These are phyloP conservation scores for Mythimna loreyi DNA, from an alignment of 2,888 invertebrate genomes.

Conservation along the genomic window DNA sequence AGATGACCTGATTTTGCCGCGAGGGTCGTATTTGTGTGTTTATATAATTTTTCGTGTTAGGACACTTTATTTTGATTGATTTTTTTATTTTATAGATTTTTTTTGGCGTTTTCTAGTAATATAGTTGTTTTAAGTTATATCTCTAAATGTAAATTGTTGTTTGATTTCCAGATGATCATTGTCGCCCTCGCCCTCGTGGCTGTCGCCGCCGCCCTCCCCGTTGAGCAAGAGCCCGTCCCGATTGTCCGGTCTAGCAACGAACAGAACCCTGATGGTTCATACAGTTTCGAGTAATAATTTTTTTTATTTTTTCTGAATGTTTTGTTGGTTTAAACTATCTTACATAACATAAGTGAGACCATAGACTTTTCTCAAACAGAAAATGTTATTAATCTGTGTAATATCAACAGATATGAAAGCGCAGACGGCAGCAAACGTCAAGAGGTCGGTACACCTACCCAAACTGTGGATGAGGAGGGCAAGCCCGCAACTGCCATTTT, in stretches of 20 bases:
- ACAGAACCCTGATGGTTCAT: not conserved
- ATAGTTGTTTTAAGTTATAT: not conserved
- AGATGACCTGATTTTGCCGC: not conserved
- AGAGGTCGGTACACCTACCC: constrained; percentile 86
- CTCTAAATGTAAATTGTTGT: not conserved
- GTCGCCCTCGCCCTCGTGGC: constrained; percentile 62
- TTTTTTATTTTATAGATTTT: not conserved
- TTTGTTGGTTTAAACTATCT: not conserved
- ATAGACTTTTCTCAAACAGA: not conserved
- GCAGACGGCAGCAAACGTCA: constrained; percentile 90
- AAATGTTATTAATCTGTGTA: constrained; percentile 1
- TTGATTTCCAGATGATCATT: constrained; percentile 52
- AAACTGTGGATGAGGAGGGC: constrained; percentile 89
- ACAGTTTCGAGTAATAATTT: constrained; percentile 22
- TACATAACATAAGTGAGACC: not conserved
- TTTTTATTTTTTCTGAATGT: too few species aligned
- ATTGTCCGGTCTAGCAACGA: constrained; percentile 7
- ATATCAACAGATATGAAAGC: constrained; percentile 79
- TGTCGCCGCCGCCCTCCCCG: constrained; percentile 46
- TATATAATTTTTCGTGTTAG: not conserved
- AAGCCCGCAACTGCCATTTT: constrained; percentile 90
- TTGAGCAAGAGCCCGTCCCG: not conserved
- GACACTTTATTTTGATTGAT: not conserved
- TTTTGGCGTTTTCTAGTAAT: not conserved
- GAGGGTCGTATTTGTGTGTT: not conserved